phyloP scores from a whole-genome alignment of 2,797 vertebrate genomes.

The Craterocephalus amniculus region DNA sequence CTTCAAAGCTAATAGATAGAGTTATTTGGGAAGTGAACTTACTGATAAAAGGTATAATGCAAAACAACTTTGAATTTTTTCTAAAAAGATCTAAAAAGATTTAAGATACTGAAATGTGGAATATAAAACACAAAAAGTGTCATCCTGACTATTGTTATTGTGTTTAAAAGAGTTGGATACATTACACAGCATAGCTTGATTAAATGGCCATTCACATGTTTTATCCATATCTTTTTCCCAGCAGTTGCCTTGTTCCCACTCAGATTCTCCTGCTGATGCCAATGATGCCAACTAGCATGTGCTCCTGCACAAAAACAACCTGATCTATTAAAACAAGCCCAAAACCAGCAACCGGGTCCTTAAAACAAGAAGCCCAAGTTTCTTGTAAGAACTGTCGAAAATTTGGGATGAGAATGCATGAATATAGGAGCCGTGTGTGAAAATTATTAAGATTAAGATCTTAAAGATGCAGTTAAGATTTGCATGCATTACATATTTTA shows the following conservation, averaged over 20 bases:
- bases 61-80: conserved; percentile 4
- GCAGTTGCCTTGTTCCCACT: too few species aligned
- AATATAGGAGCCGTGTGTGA: neutral
- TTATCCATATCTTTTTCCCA: too few species aligned
- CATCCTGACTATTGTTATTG: neutral
- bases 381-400: neutral
- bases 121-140: neutral
- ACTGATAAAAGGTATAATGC: conserved; percentile 5
- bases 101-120: neutral
- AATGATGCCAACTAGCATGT: neutral
- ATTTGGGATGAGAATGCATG: neutral
- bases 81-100: neutral
- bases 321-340: neutral
- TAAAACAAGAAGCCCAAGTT: neutral
- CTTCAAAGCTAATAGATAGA: conserved; percentile 32
- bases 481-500: neutral
- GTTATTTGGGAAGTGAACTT: conserved; percentile 8
- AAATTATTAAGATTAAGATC: neutral
- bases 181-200: neutral
- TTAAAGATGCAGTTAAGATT: neutral
- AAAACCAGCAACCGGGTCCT: neutral
- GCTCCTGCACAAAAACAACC: too few species aligned
- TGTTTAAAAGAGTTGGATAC: neutral
- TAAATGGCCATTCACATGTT: neutral
- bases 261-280: neutral